phyloP scores from a whole-genome alignment of 1,140 invertebrate genomes.

The Solen grandis region DNA sequence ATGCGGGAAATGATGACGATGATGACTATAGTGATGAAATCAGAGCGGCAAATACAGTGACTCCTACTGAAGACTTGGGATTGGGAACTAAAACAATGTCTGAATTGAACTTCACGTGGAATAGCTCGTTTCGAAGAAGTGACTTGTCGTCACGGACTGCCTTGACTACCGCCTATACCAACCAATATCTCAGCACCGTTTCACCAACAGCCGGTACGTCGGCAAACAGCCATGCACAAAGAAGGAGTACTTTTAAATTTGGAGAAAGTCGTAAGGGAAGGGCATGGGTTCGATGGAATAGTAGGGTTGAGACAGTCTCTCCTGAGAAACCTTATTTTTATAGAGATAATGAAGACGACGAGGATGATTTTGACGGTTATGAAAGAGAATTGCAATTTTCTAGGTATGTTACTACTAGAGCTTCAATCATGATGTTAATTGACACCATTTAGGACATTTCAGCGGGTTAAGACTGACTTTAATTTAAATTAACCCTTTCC shows the following conservation, averaged over 20 bases:
- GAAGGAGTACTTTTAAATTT: too few relatives aligned
- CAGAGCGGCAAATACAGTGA: not conserved
- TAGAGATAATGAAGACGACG: not conserved
- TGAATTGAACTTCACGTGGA: not conserved
- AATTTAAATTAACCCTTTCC: too few relatives aligned
- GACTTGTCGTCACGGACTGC: not conserved
- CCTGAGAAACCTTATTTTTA: not conserved
- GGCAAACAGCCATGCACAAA: not conserved
- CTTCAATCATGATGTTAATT: too few relatives aligned
- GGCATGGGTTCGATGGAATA: not conserved
- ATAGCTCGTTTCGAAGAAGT: not conserved
- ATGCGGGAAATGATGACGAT: not conserved
- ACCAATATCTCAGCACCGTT: not conserved
- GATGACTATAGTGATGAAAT: too few relatives aligned
- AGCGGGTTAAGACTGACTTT: too few relatives aligned
- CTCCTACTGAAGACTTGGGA: not conserved
- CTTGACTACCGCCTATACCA: not conserved
- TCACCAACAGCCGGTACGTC: not conserved
- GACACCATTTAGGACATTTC: too few relatives aligned
- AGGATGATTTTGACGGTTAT: not conserved
- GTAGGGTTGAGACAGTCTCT: not conserved
- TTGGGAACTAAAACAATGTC: not conserved
- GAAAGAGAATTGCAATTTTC: not conserved
- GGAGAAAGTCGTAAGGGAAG: too few relatives aligned
- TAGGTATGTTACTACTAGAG: not conserved